These are phyloP conservation scores for Scolopax rusticola DNA, from an alignment of 2,797 vertebrate genomes.

Conservation along the genomic window DNA sequence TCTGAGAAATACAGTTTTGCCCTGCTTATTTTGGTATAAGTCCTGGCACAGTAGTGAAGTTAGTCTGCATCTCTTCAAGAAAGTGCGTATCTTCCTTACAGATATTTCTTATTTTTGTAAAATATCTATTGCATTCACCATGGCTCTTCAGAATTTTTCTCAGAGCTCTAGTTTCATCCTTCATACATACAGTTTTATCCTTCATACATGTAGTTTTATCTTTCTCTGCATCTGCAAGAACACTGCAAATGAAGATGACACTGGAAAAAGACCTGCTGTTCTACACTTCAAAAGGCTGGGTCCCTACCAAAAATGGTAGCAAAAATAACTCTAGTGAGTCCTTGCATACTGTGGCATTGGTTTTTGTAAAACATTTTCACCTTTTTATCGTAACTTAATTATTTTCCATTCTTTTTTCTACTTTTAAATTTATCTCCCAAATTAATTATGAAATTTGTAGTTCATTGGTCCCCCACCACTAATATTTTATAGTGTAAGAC, in stretches of 20 bases:
- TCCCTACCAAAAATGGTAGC: neutral
- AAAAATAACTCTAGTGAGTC: neutral
- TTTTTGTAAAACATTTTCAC: neutral
- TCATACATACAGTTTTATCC: neutral
- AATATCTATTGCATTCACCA: neutral
- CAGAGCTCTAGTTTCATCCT: neutral
- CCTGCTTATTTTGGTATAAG: neutral
- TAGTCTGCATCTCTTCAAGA: neutral
- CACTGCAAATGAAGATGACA: neutral
- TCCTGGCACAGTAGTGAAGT: neutral
- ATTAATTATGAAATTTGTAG: neutral
- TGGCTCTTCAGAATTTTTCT: neutral
- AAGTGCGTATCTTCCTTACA: neutral
- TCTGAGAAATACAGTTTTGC: neutral
- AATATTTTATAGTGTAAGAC: neutral
- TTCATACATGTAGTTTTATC: neutral
- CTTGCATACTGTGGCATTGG: neutral
- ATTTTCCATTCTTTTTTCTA: neutral
- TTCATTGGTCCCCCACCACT: neutral
- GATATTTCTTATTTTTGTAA: neutral
- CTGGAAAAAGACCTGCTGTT: neutral
- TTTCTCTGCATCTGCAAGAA: neutral
- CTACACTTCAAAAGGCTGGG: neutral
- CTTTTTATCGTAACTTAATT: neutral
- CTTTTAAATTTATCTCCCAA: neutral